A percentile compares a stretch with the other conserved stretches of the same genome.
These are phyloP conservation scores for Drosophila helvetica DNA, from an alignment of 2,888 invertebrate genomes.

Conservation along the genomic window DNA sequence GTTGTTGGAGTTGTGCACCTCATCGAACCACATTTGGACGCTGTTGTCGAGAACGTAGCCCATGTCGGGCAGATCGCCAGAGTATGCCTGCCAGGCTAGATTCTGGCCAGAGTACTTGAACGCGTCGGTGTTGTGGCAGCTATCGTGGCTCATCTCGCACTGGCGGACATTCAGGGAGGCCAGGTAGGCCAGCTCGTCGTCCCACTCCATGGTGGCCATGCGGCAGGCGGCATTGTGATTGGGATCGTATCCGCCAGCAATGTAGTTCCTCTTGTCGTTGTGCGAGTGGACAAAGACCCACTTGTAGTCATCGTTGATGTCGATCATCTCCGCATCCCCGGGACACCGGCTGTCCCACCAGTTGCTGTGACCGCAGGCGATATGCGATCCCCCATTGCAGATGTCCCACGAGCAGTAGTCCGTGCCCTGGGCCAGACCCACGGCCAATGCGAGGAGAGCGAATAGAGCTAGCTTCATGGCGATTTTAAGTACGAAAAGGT, in stretches of 20 bases:
- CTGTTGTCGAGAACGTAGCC: conserved; percentile 23
- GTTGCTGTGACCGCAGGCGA: conserved; percentile 49
- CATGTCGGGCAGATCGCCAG: conserved; percentile 26
- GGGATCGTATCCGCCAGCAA: conserved; percentile 49
- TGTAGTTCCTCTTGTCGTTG: conserved; percentile 49
- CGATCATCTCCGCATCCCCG: conserved; percentile 39
- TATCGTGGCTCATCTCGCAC: conserved; percentile 53
- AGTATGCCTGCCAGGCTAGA: conserved; percentile 43
- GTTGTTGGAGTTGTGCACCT: conserved; percentile 38
- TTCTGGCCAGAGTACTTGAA: conserved; percentile 57
- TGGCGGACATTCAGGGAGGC: conserved; percentile 48
- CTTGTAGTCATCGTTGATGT: conserved; percentile 39
- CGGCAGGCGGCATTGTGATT: conserved; percentile 48
- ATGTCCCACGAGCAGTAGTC: conserved; percentile 47
- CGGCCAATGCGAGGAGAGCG: conserved; percentile 14
- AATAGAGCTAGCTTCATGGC: conserved; percentile 18
- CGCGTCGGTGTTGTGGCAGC: conserved; percentile 55
- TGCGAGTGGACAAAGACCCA: conserved; percentile 35
- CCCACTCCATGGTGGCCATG: conserved; percentile 58
- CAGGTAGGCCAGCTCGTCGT: conserved; percentile 53
- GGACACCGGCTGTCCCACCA: conserved; percentile 45
- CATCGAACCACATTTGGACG: conserved; percentile 54
- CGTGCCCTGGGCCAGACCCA: conserved; percentile 36
- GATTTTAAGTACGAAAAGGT: not conserved
- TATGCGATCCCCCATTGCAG: conserved; percentile 46